Base-by-base conservation (phyloP, 1,140 invertebrate genomes). In the Aphaenogaster rudis region DNA sequence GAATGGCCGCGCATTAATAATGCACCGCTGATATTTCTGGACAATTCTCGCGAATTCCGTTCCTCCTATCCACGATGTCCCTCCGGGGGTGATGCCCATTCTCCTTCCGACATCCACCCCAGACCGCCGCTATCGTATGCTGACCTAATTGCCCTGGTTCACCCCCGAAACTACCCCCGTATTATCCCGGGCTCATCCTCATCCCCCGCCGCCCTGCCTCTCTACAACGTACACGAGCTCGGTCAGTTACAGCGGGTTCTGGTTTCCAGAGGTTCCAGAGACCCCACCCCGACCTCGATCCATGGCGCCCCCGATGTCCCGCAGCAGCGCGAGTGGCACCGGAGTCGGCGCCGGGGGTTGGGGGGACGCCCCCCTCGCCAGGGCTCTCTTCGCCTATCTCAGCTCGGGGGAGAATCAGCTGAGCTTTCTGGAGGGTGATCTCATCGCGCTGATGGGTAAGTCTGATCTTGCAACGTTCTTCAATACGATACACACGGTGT, bases 321-420 rank as follows among this genome's bases (percentile, higher is more conserved):
- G 94, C 71, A 96, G 92, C 95, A 96, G 92, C 95, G 96, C 82
- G 87, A 86, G 88, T 48, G 88, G 86, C 1, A 92, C 90, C n/a
- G 92, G 92, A 69, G 63, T 89, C 59, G 90, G 88, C 9, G 81
- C 89, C 17, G 93, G 92, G 1, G 93, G 93, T 21, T 96, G 95
- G 94, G 91, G 94, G 28, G 96, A 97, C 87, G 96, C 96, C 0
- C 96, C 97, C 2, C 95, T 98, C 61, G 98, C 98, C 1, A 96
- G 98, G 87, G 98, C 98, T 13, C 95, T 99, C 15, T 99, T 99
- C 92, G 98, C 98, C 61, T 99, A 99, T 95, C 96, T 98, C 64
- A 98, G 98, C 28, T 98, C 97, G 76, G 98, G 98, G 6, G 98
- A 99, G 91, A 98, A 98, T 95, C 98, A 99, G 95, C 96, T 99